Evolutionary conservation across 92 coral and sea anemone species (phyloP).

Genomic region (Epizoanthus fatuus): DNA sequence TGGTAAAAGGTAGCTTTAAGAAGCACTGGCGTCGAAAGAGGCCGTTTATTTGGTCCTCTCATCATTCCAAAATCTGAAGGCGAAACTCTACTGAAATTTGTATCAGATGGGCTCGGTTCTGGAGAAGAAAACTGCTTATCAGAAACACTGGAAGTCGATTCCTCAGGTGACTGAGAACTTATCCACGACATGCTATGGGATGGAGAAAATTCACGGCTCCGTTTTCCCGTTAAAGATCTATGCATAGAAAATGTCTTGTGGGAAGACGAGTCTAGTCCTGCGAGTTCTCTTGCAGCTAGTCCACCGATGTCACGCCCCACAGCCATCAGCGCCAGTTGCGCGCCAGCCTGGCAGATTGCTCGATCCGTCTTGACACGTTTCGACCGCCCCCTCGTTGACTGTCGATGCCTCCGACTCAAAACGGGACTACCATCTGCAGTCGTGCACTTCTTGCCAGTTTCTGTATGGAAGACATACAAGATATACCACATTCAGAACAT

Average conservation of each 20-base stretch:
- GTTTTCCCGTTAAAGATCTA: constrained; percentile 80
- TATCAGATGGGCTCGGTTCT: constrained; percentile 62
- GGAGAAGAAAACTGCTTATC: constrained; percentile 45
- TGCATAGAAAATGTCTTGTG: constrained; percentile 70
- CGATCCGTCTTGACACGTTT: constrained; percentile 44
- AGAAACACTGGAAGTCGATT: constrained; percentile 41
- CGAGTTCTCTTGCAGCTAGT: constrained; percentile 12
- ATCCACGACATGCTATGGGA: constrained; percentile 81
- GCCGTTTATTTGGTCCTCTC: constrained; percentile 76
- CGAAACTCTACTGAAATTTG: constrained; percentile 35
- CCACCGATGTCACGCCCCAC: constrained; percentile 26
- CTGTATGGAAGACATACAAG: neutral
- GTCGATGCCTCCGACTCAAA: constrained; percentile 26
- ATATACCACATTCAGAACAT: too few relatives aligned
- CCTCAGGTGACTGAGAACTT: constrained; percentile 77
- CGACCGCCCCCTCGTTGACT: constrained; percentile 22
- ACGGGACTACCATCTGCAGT: constrained; percentile 85
- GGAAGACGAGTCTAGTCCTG: constrained; percentile 1
- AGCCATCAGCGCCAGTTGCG: constrained; percentile 27
- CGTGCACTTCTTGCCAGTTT: constrained; percentile 30
- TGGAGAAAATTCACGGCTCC: constrained; percentile 77
- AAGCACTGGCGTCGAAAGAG: constrained; percentile 88
- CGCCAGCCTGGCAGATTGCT: constrained; percentile 37
- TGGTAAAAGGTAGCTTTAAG: constrained; percentile 84
- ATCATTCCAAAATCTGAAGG: constrained; percentile 38